Evolutionary conservation across 2,888 invertebrate species (phyloP).

Genomic region (Eupithecia subfuscata): DNA sequence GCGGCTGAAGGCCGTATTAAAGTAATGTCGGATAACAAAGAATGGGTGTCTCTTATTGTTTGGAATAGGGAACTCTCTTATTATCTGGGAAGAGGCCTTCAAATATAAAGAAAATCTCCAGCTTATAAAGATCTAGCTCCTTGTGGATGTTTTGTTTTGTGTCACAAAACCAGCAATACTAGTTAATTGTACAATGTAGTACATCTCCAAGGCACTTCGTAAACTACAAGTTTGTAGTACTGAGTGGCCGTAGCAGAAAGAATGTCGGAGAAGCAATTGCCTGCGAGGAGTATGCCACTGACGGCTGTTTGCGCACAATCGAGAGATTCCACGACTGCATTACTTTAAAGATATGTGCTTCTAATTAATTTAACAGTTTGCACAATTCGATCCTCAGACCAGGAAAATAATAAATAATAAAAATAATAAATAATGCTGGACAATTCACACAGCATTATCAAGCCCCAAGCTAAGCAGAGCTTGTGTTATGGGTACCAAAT

Average conservation of each 20-base stretch:
- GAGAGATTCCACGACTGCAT: constrained; percentile 28
- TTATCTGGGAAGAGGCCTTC: not conserved
- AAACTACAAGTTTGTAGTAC: not conserved
- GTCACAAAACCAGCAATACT: not conserved
- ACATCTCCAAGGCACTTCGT: not conserved
- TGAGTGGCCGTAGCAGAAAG: not conserved
- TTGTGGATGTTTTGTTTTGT: not conserved
- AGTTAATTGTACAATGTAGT: not conserved
- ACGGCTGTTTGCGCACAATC: not conserved
- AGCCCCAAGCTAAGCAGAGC: too few species aligned
- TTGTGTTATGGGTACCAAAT: too few species aligned
- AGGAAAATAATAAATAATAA: too few species aligned
- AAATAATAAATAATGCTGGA: too few species aligned
- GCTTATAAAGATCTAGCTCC: too few species aligned
- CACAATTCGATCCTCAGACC: not conserved
- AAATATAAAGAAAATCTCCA: not conserved
- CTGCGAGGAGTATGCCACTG: not conserved
- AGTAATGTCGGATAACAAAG: not conserved
- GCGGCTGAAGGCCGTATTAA: not conserved
- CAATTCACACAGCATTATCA: too few species aligned
- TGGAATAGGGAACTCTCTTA: not conserved
- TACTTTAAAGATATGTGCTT: constrained; percentile 18
- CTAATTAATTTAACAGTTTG: constrained; percentile 31
- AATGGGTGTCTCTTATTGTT: not conserved
- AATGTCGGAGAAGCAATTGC: not conserved